Percentiles rank a stretch among this genome's conserved stretches.
Evolutionary conservation across 37 sponge, comb jelly and placozoan genomes (phyloP).

Genomic region (Haliclona indistincta): DNA sequence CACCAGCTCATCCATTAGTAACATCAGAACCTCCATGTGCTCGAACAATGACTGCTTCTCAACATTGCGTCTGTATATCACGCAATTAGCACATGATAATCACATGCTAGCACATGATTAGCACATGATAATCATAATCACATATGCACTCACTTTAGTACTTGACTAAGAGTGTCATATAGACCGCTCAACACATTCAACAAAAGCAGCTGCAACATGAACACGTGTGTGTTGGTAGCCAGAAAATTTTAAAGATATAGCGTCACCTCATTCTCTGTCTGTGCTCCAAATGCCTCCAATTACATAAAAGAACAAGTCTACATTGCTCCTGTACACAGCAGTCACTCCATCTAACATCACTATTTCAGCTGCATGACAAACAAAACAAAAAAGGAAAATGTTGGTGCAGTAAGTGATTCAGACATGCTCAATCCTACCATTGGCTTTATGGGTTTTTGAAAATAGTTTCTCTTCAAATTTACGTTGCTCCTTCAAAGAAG

Average conservation of each 20-base stretch:
- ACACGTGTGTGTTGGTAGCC: background rate
- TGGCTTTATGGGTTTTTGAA: slow-evolving; percentile 75
- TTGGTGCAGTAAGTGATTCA: background rate
- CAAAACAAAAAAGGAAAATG: no score
- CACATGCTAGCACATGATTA: background rate
- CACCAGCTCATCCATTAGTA: slow-evolving; percentile 84
- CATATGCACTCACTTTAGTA: slow-evolving; percentile 69
- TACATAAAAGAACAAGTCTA: slow-evolving; percentile 89
- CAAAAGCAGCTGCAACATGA: slow-evolving; percentile 69
- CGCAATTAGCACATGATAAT: background rate
- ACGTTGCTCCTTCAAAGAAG: slow-evolving; percentile 76
- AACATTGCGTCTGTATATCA: slow-evolving; percentile 60
- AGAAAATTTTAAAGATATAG: background rate
- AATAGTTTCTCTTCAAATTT: slow-evolving; percentile 86
- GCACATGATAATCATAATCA: no score
- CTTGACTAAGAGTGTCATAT: slow-evolving; percentile 76
- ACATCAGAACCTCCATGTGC: slow-evolving; percentile 73
- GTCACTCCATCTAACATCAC: slow-evolving; percentile 88
- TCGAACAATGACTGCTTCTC: slow-evolving; percentile 84
- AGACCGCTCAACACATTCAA: slow-evolving; percentile 75
- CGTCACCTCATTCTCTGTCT: slow-evolving; percentile 90
- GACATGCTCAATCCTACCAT: slow-evolving; percentile 35
- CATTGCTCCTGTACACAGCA: slow-evolving; percentile 82
- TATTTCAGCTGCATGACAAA: slow-evolving; percentile 89
- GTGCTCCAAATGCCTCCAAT: slow-evolving; percentile 84